Percentiles rank a stretch among this genome's conserved stretches.
These are phyloP conservation scores for Julus scandinavius DNA, from an alignment of 2,888 invertebrate genomes.

Conservation along the genomic window DNA sequence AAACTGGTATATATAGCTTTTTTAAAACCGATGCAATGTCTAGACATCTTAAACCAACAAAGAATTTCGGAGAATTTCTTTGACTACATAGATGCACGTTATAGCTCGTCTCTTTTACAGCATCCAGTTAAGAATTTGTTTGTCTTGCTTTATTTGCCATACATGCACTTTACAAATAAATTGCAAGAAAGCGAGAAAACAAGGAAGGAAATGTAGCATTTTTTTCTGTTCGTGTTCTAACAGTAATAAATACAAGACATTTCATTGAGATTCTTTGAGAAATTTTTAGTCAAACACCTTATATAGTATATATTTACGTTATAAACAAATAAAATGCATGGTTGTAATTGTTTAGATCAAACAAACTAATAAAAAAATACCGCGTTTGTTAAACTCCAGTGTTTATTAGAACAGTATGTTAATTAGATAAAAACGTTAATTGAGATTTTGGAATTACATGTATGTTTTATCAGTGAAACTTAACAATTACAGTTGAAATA, in stretches of 20 bases:
- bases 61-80: slow-evolving; percentile 40
- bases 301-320: not conserved
- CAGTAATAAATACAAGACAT: not conserved
- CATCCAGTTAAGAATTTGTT: not conserved
- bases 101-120: not conserved
- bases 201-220: not conserved
- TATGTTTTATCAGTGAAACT: too few relatives aligned
- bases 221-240: not conserved
- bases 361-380: too few relatives aligned
- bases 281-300: not conserved
- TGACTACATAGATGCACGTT: not conserved
- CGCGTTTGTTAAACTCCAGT: too few relatives aligned
- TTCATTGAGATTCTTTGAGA: too few relatives aligned
- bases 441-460: too few relatives aligned
- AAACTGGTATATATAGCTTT: not conserved
- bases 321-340: not conserved
- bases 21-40: not conserved
- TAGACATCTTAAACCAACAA: slow-evolving; percentile 44
- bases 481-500: too few relatives aligned
- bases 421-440: too few relatives aligned
- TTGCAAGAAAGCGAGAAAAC: not conserved
- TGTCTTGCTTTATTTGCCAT: not conserved
- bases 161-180: not conserved
- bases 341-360: too few relatives aligned
- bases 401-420: too few relatives aligned